Base-by-base conservation (phyloP, 2,113 vertebrate species). In the Thymallus thymallus region DNA sequence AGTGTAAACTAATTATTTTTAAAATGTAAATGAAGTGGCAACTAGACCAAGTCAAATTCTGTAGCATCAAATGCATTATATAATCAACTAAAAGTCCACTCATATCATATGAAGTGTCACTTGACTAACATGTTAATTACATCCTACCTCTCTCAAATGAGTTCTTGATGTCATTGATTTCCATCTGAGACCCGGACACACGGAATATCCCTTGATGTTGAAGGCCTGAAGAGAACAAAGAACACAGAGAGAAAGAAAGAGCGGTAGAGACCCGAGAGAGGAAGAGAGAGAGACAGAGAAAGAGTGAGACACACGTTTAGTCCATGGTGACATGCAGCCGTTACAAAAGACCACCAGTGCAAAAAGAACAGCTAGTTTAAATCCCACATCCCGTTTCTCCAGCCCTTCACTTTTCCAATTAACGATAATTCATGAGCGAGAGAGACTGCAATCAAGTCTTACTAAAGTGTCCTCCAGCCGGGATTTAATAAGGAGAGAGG, bases 161-260 rank as follows among this genome's bases (percentile, higher is more conserved):
- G 91, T 99, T 99, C 92, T 99, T 99, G 90, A 99, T 99, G 86
- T 99, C 98, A 80, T 98, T 99, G 89, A 99, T 96, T 92, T 99
- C 98, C 87, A 98, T 93, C 86, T 99, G 98, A 74, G 98, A 99
- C 78, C 98, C 98, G 76, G 98, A 94, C 3, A 99, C 97, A 82
- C 98, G 92, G 86, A 99, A 99, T 91, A 99, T 98, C 76, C 98
- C 98, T 82, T 99, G 98, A 90, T 99, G 97, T 86, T 99, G 98
- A 81, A 99, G 95, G 85, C 97, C 98, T 99, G 82, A 0, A 32
- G 22, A 69, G 3, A 64, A 18, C 32, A 22, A 26, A 18, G 30
- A 24, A 24, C 69, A 22, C 3, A 65, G 30, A 51, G 5, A n/a
- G 20, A 73, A 60, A n/a, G 20, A 73, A 60, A 45, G 20, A 71